Evolutionary conservation across 2,888 invertebrate genomes (phyloP).

Genomic region (Notocelia uddmanniana): DNA sequence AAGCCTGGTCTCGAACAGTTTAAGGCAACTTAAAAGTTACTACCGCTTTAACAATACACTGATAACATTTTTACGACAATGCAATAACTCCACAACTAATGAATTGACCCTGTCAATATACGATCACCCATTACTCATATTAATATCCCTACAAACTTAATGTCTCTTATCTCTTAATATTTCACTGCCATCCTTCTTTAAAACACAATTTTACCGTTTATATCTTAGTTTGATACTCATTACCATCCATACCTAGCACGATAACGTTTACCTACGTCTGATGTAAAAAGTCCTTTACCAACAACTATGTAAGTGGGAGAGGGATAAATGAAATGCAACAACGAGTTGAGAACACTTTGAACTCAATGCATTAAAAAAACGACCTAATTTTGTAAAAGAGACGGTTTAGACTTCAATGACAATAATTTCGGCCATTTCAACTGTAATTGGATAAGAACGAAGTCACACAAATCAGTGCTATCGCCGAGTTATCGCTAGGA

Average conservation of each 20-base stretch:
- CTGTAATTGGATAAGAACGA: neutral
- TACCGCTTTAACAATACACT: neutral
- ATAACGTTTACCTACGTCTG: neutral
- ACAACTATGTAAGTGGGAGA: neutral
- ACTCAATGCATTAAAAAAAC: neutral
- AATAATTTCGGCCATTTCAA: neutral
- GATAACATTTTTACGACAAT: neutral
- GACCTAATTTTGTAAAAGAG: neutral
- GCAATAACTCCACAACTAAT: neutral
- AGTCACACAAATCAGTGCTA: conserved; percentile 15
- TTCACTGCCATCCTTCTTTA: neutral
- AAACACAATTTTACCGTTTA: neutral
- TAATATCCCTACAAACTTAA: neutral
- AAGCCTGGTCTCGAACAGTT: too few species aligned
- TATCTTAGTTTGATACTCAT: neutral
- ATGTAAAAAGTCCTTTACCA: neutral
- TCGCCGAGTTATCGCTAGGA: neutral
- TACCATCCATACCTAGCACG: neutral
- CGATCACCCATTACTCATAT: neutral
- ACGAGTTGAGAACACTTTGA: too few species aligned
- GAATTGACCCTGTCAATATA: neutral
- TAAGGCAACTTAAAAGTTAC: too few species aligned
- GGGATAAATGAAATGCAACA: neutral
- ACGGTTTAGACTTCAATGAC: neutral
- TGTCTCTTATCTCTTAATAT: neutral